phyloP scores from a whole-genome alignment of 2,113 vertebrate genomes.

The Propithecus coquereli region DNA sequence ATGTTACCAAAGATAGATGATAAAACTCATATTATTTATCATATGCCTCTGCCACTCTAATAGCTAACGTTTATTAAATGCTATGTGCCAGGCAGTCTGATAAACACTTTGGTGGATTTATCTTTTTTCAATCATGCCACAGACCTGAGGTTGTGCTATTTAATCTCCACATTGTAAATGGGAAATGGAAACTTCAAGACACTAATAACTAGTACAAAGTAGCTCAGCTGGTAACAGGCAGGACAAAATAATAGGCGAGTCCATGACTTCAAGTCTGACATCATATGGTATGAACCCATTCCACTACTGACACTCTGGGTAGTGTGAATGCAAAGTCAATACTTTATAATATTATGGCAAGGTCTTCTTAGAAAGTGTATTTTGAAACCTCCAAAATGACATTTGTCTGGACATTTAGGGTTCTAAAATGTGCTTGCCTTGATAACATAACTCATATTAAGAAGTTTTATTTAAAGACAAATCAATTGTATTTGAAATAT shows the following conservation, averaged over 20 bases:
- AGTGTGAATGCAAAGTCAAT: no score
- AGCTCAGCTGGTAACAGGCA: neutral
- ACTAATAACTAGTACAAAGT: neutral
- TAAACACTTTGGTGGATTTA: neutral
- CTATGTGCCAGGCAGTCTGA: neutral
- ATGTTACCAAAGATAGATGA: neutral
- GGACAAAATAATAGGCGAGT: neutral
- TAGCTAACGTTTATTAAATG: neutral
- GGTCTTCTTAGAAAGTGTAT: neutral
- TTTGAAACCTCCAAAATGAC: neutral
- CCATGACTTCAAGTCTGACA: neutral
- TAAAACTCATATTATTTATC: neutral
- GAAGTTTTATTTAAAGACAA: neutral
- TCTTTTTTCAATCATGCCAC: neutral
- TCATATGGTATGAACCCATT: neutral
- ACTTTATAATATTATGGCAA: neutral
- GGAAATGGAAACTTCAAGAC: neutral
- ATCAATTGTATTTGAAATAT: neutral
- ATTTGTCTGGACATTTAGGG: neutral
- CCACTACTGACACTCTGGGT: rapidly evolving
- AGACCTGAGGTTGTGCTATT: neutral
- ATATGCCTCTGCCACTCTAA: neutral
- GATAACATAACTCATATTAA: neutral
- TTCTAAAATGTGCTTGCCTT: neutral
- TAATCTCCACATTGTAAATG: neutral